These are phyloP conservation scores for Phlogophora meticulosa DNA, from an alignment of 2,888 invertebrate species.

Conservation along the genomic window DNA sequence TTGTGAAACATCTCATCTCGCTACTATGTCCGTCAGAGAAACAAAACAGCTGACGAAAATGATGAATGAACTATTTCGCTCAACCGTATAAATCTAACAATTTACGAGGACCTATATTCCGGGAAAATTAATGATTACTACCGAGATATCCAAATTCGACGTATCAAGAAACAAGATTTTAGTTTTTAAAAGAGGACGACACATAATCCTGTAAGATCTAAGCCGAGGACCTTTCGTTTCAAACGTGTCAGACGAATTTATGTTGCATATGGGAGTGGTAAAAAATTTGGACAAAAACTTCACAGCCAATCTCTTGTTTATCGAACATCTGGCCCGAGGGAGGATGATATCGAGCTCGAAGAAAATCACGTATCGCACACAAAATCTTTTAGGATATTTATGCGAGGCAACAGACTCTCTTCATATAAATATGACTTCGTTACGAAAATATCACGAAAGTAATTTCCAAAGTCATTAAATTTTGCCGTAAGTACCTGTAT, in stretches of 20 bases:
- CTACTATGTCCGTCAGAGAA: conserved; percentile 39
- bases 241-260: conserved; percentile 51
- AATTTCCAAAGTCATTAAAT: conserved; percentile 14
- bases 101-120: not conserved
- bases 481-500: conserved; percentile 93
- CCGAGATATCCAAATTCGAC: not conserved
- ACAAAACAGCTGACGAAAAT: conserved; percentile 47
- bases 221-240: conserved; percentile 31
- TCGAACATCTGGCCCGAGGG: conserved; percentile 67
- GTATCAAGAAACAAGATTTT: not conserved
- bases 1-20: conserved; percentile 56
- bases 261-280: conserved; percentile 58
- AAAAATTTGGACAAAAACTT: conserved; percentile 69
- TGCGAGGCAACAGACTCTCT: conserved; percentile 7
- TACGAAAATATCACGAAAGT: conserved; percentile 17
- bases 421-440: conserved; percentile 15
- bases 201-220: conserved; percentile 48
- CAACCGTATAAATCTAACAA: not conserved
- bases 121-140: not conserved
- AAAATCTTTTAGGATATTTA: conserved; percentile 20
- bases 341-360: conserved; percentile 47
- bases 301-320: conserved; percentile 58
- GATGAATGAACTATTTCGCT: conserved; percentile 45
- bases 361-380: conserved; percentile 29
- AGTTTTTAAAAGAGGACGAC: conserved; percentile 6